phyloP scores from a whole-genome alignment of 2,888 invertebrate species.

The Thera britannica region DNA sequence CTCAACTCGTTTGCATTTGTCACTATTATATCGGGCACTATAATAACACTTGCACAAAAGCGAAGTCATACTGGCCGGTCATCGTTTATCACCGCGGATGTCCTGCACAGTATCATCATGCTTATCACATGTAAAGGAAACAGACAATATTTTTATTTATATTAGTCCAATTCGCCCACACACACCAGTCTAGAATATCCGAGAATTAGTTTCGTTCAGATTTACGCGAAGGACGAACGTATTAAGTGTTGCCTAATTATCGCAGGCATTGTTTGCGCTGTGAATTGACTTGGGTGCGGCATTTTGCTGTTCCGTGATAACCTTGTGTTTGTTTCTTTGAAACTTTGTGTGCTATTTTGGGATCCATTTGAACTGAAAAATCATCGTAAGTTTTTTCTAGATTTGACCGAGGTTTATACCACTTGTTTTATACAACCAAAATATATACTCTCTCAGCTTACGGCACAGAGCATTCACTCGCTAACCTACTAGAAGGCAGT shows the following conservation, averaged over 20 bases:
- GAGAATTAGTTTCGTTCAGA: slow-evolving; percentile 59
- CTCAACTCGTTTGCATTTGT: slow-evolving; percentile 13
- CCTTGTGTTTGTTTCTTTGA: slow-evolving; percentile 1
- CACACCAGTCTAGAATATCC: slow-evolving; percentile 63
- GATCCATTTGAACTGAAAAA: not conserved
- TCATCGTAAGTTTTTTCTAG: not conserved
- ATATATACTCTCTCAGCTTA: too few relatives aligned
- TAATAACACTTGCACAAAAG: slow-evolving; percentile 26
- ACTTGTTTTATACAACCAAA: too few relatives aligned
- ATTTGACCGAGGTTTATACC: too few relatives aligned
- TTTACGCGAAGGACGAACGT: slow-evolving; percentile 56
- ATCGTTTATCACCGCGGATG: slow-evolving; percentile 72
- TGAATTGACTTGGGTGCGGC: not conserved
- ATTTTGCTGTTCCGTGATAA: not conserved
- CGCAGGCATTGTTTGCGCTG: not conserved
- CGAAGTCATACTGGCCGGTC: slow-evolving; percentile 62
- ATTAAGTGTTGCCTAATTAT: slow-evolving; percentile 32
- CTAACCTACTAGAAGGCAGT: too few relatives aligned
- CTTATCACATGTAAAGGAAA: slow-evolving; percentile 75
- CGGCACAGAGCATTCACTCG: too few relatives aligned
- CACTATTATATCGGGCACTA: slow-evolving; percentile 17
- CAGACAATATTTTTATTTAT: slow-evolving; percentile 77
- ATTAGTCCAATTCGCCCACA: slow-evolving; percentile 66
- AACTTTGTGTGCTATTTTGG: not conserved
- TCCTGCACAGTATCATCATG: slow-evolving; percentile 67